A percentile compares a stretch with the other conserved stretches of the same genome.
phyloP scores from a whole-genome alignment of 2,888 invertebrate species.

The Ligdia adustata region DNA sequence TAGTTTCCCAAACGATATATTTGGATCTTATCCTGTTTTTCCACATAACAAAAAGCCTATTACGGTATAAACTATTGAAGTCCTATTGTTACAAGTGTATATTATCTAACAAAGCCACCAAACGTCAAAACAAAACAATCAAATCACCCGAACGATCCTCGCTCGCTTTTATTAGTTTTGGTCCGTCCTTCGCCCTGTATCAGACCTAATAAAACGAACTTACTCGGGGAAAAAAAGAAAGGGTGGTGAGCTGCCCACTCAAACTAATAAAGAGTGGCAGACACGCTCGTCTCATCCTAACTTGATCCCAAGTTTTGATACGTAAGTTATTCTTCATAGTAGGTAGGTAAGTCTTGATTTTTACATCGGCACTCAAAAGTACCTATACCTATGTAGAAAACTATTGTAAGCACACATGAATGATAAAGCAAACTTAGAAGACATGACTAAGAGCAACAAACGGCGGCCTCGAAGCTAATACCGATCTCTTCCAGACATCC shows the following conservation, averaged over 20 bases:
- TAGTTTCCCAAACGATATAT: no score
- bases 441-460: no score
- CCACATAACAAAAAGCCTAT: no score
- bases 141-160: constrained; percentile 3
- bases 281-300: constrained; percentile 32
- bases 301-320: constrained; percentile 21
- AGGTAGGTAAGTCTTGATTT: background rate
- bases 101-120: constrained; percentile 7
- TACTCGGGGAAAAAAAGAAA: constrained; percentile 44
- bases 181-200: constrained; percentile 34
- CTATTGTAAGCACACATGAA: no score
- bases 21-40: no score
- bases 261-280: constrained; percentile 51
- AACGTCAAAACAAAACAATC: constrained; percentile 11
- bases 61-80: no score
- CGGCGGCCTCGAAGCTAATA: no score
- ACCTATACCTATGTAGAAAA: no score
- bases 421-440: no score
- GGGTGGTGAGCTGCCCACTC: constrained; percentile 32
- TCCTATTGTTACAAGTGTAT: no score
- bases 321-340: background rate
- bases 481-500: no score
- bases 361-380: no score
- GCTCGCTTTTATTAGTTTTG: constrained; percentile 22
- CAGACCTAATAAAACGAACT: constrained; percentile 41